phyloP scores from a whole-genome alignment of 2,113 vertebrate genomes.

The Loxodonta africana region DNA sequence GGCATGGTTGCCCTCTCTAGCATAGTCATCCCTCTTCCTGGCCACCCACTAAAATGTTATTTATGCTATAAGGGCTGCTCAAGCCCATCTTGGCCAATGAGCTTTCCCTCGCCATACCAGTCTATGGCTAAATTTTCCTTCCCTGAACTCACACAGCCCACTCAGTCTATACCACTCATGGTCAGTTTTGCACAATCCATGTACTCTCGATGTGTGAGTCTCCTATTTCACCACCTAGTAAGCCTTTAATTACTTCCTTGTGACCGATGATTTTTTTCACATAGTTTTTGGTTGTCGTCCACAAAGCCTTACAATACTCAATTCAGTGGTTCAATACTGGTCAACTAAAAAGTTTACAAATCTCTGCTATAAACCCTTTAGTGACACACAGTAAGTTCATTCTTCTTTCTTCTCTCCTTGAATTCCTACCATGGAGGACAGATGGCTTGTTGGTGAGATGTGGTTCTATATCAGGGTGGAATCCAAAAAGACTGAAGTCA shows the following conservation, averaged over 20 bases:
- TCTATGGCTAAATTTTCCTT: background rate
- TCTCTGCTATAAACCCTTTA: background rate
- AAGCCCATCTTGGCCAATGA: background rate
- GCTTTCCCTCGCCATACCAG: background rate
- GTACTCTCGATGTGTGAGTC: background rate
- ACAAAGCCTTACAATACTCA: background rate
- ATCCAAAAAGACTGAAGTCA: background rate
- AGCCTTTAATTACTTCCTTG: background rate
- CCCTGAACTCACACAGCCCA: background rate
- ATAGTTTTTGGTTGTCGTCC: background rate
- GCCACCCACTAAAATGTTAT: background rate
- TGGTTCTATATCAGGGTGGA: background rate
- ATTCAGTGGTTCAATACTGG: background rate
- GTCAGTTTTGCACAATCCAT: background rate
- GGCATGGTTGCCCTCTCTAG: background rate
- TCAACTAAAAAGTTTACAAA: background rate
- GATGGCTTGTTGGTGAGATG: background rate
- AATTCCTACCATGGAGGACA: background rate
- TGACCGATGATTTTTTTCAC: background rate
- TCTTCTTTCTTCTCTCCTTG: background rate
- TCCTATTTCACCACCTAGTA: background rate
- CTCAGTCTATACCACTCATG: background rate
- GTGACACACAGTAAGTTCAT: background rate
- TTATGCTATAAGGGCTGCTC: background rate
- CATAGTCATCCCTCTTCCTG: background rate